phyloP scores from a whole-genome alignment of 2,797 vertebrate species.

The Squalus acanthias region DNA sequence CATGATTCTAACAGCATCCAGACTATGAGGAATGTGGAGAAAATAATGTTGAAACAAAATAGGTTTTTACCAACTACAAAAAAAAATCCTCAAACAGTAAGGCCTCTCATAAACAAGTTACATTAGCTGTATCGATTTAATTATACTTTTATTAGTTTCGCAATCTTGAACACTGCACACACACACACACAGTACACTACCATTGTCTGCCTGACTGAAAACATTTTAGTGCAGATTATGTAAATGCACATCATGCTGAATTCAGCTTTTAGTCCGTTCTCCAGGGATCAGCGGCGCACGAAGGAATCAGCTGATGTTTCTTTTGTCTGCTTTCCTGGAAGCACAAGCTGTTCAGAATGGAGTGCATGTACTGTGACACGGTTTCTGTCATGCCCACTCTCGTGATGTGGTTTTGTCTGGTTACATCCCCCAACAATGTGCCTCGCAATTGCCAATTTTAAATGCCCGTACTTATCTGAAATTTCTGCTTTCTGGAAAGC shows the following conservation, averaged over 20 bases:
- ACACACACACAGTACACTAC: neutral
- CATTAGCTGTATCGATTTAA: neutral
- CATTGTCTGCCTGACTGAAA: neutral
- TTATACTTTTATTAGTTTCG: neutral
- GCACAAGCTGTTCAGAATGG: neutral
- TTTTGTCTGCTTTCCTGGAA: constrained; percentile 9
- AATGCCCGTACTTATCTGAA: neutral
- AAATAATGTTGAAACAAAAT: neutral
- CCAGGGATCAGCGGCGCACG: neutral
- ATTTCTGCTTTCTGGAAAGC: neutral
- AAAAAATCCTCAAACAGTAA: neutral
- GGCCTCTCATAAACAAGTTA: neutral
- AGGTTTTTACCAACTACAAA: neutral
- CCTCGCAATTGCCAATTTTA: neutral
- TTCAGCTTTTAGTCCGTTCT: neutral
- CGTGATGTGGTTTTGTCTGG: neutral
- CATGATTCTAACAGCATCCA: neutral
- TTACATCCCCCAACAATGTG: neutral
- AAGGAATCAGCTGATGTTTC: neutral
- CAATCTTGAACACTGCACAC: too few relatives aligned
- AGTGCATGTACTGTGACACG: neutral
- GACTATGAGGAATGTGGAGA: neutral
- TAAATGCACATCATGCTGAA: constrained; percentile 1
- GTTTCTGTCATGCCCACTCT: too few relatives aligned
- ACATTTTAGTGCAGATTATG: neutral